phyloP scores from a whole-genome alignment of 2,113 vertebrate genomes.

The Malurus cyaneus region DNA sequence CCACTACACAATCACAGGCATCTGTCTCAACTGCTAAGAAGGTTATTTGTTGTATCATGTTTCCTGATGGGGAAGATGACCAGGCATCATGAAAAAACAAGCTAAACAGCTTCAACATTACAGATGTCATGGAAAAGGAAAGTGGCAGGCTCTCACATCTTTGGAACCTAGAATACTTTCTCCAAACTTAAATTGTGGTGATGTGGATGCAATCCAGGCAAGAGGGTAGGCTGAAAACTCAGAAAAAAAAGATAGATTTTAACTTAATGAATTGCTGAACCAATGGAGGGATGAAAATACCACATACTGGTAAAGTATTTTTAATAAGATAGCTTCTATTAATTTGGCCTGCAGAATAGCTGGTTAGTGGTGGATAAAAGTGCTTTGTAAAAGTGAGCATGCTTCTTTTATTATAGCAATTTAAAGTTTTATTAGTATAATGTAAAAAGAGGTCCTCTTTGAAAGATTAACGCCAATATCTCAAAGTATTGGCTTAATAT shows the following conservation, averaged over 20 bases:
- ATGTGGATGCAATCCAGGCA: not conserved
- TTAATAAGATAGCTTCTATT: not conserved
- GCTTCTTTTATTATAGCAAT: not conserved
- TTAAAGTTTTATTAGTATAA: not conserved
- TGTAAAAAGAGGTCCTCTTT: not conserved
- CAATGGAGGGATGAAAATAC: not conserved
- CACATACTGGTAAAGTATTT: not conserved
- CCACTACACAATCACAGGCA: not conserved
- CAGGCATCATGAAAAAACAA: not conserved
- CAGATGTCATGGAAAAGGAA: not conserved
- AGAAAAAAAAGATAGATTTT: not conserved
- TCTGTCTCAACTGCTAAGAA: not conserved
- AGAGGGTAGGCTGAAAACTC: not conserved
- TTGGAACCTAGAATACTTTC: not conserved
- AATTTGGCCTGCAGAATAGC: not conserved
- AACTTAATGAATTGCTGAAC: not conserved
- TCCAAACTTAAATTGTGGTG: not conserved
- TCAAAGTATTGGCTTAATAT: not conserved
- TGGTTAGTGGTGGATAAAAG: not conserved
- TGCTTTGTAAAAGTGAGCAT: not conserved
- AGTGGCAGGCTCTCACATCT: not conserved
- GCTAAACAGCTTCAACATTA: not conserved
- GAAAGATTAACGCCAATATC: not conserved
- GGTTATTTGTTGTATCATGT: not conserved
- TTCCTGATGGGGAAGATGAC: not conserved